Evolutionary conservation across 2,113 vertebrate species (phyloP).

Genomic region (Rhea americana): DNA sequence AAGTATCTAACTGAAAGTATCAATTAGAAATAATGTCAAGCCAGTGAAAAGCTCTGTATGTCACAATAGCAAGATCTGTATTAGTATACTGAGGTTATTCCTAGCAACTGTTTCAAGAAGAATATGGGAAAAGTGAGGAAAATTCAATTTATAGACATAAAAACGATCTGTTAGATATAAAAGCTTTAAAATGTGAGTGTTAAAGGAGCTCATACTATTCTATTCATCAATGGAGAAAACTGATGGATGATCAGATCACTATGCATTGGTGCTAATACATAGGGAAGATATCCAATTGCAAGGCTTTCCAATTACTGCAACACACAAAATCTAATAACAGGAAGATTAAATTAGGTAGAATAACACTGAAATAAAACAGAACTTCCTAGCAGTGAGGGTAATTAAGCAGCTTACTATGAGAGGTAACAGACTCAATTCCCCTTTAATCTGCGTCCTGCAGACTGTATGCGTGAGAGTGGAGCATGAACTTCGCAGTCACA

Average conservation of each 20-base stretch:
- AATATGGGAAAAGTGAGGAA: neutral
- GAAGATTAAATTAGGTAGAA: neutral
- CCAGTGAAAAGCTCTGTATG: neutral
- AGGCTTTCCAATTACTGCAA: neutral
- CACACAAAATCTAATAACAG: neutral
- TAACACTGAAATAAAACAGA: neutral
- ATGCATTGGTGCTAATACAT: fast-evolving
- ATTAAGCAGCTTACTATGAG: neutral
- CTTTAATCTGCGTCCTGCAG: neutral
- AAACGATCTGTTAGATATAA: neutral
- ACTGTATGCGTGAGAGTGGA: fast-evolving
- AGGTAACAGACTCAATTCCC: neutral
- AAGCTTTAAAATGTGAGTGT: neutral
- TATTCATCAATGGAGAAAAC: neutral
- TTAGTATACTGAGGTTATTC: neutral
- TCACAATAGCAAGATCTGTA: neutral
- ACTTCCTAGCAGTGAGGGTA: neutral
- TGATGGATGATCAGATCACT: neutral
- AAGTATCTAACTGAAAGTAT: neutral
- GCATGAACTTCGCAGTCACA: too few relatives aligned
- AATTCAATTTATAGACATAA: neutral
- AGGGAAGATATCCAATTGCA: neutral
- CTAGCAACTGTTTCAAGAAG: neutral
- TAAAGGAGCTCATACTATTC: neutral
- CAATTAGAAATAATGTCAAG: fast-evolving